Conservation (phyloP, 2,888 invertebrate species). For the Folsomia candida region DNA sequence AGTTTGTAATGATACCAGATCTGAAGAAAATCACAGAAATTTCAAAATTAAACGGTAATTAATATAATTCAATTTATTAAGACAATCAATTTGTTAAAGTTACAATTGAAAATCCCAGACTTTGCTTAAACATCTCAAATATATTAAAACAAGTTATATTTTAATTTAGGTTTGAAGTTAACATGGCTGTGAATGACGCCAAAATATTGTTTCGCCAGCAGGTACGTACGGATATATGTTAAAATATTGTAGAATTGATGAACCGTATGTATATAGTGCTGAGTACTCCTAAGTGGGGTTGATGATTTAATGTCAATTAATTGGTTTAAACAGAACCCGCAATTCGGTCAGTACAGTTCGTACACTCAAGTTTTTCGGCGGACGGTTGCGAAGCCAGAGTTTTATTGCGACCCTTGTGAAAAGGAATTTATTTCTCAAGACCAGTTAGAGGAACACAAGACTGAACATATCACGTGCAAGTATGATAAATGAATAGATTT, state of each 20-base stretch:
- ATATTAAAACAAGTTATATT: too few species aligned
- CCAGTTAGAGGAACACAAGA: slow-evolving; percentile 65
- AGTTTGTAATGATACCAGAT: neutral
- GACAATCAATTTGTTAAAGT: too few species aligned
- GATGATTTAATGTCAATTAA: too few species aligned
- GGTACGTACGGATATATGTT: too few species aligned
- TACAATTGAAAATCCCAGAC: too few species aligned
- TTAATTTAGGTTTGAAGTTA: slow-evolving; percentile 14
- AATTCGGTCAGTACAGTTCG: neutral
- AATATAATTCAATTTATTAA: too few species aligned
- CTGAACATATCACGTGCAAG: slow-evolving; percentile 71
- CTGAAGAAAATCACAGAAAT: neutral
- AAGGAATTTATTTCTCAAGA: slow-evolving; percentile 65
- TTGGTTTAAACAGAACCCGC: neutral
- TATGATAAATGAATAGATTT: slow-evolving; percentile 15
- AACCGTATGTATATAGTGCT: too few species aligned
- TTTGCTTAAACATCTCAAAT: too few species aligned
- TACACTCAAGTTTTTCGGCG: neutral
- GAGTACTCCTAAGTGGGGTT: too few species aligned
- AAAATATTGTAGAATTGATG: too few species aligned
- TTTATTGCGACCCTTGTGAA: slow-evolving; percentile 71
- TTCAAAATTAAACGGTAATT: slow-evolving; percentile 18
- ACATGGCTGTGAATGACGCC: slow-evolving; percentile 13
- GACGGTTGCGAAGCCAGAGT: slow-evolving; percentile 17
- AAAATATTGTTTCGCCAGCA: slow-evolving; percentile 9